Conservation (phyloP, 37 sponge, comb jelly and placozoan species). For the Agelas oroides region DNA sequence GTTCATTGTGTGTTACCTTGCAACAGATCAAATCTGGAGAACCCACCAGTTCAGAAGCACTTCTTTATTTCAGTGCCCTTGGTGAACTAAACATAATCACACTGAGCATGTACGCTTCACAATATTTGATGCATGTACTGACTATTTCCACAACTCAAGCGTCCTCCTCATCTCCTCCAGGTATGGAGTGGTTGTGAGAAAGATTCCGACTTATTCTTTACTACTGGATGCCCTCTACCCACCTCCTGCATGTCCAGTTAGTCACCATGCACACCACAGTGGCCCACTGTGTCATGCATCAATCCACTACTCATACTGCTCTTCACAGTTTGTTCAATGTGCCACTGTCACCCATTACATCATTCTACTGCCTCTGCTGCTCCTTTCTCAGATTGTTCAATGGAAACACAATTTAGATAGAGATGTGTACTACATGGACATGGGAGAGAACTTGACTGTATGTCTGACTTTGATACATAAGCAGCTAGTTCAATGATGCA, state of each 20-base stretch:
- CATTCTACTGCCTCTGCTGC: too few species aligned
- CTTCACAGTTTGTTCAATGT: neutral
- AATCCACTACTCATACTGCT: too few species aligned
- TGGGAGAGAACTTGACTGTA: slow-evolving; percentile 5
- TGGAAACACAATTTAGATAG: slow-evolving; percentile 12
- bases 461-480: too few species aligned
- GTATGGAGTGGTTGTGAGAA: neutral
- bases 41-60: neutral
- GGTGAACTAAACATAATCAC: slow-evolving; percentile 12
- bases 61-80: slow-evolving; percentile 1
- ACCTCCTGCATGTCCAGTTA: slow-evolving; percentile 46
- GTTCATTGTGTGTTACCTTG: neutral
- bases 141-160: too few species aligned
- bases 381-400: neutral
- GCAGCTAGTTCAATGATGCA: too few species aligned
- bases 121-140: too few species aligned
- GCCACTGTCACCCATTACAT: neutral
- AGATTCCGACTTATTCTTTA: slow-evolving; percentile 33
- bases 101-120: neutral
- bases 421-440: slow-evolving; percentile 20
- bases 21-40: slow-evolving; percentile 4
- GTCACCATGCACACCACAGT: too few species aligned
- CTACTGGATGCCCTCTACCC: slow-evolving; percentile 46
- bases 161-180: neutral
- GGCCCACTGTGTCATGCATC: too few species aligned